Base-by-base conservation (phyloP, 2,888 invertebrate genomes). In the Stenodema calcarata region DNA sequence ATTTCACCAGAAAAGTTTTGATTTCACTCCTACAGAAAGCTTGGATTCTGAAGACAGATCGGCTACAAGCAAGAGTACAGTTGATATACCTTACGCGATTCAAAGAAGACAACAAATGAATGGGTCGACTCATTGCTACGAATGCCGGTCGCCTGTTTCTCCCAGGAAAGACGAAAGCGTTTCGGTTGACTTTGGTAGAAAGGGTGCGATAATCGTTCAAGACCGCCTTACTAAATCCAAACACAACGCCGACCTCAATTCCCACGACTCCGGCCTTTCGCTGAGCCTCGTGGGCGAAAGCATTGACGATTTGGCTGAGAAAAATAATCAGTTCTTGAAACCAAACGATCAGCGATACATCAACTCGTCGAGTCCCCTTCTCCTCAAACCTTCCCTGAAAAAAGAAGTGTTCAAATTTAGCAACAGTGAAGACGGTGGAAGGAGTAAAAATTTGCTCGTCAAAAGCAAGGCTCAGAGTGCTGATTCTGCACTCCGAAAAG, bases 81-180 rank as follows among this genome's bases (percentile, higher is more conserved):
- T 92, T 89, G 96, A 96, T 89, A 96, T 97, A 90, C 95, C 96
- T 0, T 97, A 97, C 90, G 95, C 95, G 7, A 92, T 96, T 80
- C 96, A 96, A 90, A 96, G 96, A 90, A 93, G 96, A 3, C 96
- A 96, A 90, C 93, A 96, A 0, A 95, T 96, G 95, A 96, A 96
- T 90, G 96, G 96, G 0, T 96, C 96, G 0, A 95, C 95, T 0
- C 93, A 94, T 30, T 80, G 84, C 27, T 88, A 78, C 75, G 87
- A 89, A 86, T 87, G 87, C 44, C 86, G 88, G 9, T 89, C 89
- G 11, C 89, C 89, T 12, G 87, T 87, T 69, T 89, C 89, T 27
- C 89, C 89, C 16, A 41, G 84, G 18, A 88, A 88, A 80, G 88
- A 89, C 44, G 88, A 87, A 50, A 88, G 86, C 76, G 82, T 81